Evolutionary conservation across 2,888 invertebrate species (phyloP).

Genomic region (Lamellibrachia satsuma): DNA sequence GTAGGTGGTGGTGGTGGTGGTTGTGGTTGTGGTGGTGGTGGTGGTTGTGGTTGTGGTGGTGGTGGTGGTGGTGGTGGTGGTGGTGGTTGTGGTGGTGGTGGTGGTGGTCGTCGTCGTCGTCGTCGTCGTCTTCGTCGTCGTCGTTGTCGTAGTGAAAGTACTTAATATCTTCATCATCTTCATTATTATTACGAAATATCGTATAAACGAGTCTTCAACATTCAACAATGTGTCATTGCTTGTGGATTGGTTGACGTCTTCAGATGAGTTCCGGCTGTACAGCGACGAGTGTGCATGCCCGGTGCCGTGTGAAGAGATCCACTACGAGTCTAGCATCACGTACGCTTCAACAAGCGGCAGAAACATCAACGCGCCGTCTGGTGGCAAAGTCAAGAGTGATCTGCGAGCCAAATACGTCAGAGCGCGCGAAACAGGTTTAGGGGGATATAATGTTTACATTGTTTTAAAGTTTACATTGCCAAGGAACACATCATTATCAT

Average conservation of each 20-base stretch:
- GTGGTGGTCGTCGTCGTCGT: too few species aligned
- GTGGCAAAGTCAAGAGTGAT: background rate
- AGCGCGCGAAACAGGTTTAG: slow-evolving; percentile 17
- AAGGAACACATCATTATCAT: background rate
- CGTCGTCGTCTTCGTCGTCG: too few species aligned
- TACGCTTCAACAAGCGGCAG: slow-evolving; percentile 21
- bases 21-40: too few species aligned
- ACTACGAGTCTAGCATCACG: slow-evolving; percentile 18
- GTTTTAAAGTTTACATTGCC: background rate
- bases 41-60: too few species aligned
- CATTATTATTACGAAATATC: too few species aligned
- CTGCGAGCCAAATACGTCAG: slow-evolving; percentile 19
- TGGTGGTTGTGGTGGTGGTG: too few species aligned
- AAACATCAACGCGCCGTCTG: background rate
- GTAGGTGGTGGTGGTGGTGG: too few species aligned
- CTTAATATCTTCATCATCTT: too few species aligned
- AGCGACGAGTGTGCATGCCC: slow-evolving; percentile 18
- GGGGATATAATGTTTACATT: background rate
- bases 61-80: too few species aligned
- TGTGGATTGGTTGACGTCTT: background rate
- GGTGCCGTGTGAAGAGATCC: slow-evolving; percentile 8
- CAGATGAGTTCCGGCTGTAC: slow-evolving; percentile 18
- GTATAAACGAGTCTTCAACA: too few species aligned
- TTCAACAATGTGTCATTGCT: background rate
- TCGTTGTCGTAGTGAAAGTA: too few species aligned